Base-by-base conservation (phyloP, 2,888 invertebrate species). In the Furcula furcula region DNA sequence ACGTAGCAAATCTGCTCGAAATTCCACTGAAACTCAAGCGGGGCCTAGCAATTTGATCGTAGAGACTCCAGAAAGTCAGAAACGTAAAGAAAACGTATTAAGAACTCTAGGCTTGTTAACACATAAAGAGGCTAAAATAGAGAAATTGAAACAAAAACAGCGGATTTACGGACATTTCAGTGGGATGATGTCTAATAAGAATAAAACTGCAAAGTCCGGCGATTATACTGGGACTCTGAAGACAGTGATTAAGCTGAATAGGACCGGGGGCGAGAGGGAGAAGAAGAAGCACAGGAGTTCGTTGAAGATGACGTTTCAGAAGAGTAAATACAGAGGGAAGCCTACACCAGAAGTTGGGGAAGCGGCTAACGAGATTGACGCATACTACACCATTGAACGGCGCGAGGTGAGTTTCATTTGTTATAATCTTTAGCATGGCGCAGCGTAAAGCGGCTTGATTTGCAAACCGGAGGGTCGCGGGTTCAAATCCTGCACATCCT, bases 171-270 rank as follows among this genome's bases (percentile, higher is more conserved):
- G 63, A 12, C 46, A 31, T 23, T 53, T 36, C 7, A 53, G 48
- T 30, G 66, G 66, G 1, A 56, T 68, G 26, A 63, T 75, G 49
- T 65, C 62, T 0, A 80, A 73, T 40, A 79, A 79, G 36, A 67
- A 55, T 20, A 76, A 81, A 36, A 62, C 70, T 32, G 48, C 76
- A 0, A 76, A 77, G 14, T 79, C 83, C 3, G 81, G 85, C 10
- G 91, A 91, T 55, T 95, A 94, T 62, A 94, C 95, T 2, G 96
- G 96, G 21, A 95, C 95, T 0, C 72, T 96, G 47, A 96, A 95
- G 71, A 95, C 95, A 55, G 93, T 96, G 57, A 96, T 96, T 57
- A 94, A 95, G 78, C 79, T 95, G 47, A 93, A 92, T 68, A 90
- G 93, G 45, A 82, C 65, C 43, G 46, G 69, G 1, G 73, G 92